These are phyloP conservation scores for Pyrgilauda ruficollis DNA, from an alignment of 2,113 vertebrate species.

Conservation along the genomic window DNA sequence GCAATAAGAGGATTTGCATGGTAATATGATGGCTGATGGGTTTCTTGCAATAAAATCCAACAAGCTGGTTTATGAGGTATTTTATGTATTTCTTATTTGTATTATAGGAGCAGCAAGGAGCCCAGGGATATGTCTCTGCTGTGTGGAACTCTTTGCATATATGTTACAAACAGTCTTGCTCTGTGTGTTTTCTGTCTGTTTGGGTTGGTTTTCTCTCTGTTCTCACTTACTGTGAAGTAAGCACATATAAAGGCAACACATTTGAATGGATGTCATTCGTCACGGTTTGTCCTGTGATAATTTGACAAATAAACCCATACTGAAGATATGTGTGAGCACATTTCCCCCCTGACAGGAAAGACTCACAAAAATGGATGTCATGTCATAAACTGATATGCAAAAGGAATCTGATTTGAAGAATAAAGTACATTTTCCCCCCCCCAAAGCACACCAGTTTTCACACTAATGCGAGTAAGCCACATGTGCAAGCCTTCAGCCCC, in stretches of 20 bases:
- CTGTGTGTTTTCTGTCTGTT: slow-evolving; percentile 15
- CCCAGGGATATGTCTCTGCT: not conserved
- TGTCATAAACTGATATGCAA: not conserved
- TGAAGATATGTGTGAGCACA: not conserved
- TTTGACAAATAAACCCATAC: not conserved
- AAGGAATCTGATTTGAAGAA: slow-evolving; percentile 38
- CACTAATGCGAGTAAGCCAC: slow-evolving; percentile 63
- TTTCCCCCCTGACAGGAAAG: not conserved
- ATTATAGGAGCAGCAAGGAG: not conserved
- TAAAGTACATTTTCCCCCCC: not conserved
- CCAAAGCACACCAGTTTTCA: slow-evolving; percentile 12
- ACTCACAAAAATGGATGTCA: not conserved
- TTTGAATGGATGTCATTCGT: slow-evolving; percentile 1
- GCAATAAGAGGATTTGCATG: slow-evolving; percentile 46
- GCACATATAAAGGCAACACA: not conserved
- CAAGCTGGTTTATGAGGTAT: slow-evolving; percentile 42
- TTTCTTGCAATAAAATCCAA: slow-evolving; percentile 45
- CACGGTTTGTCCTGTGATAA: not conserved
- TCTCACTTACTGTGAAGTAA: not conserved
- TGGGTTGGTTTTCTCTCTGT: not conserved
- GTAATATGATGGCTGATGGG: slow-evolving; percentile 47
- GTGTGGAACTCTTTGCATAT: not conserved
- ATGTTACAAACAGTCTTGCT: not conserved
- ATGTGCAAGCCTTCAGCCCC: slow-evolving; percentile 63
- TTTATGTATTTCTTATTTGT: slow-evolving; percentile 44